Evolutionary conservation across 2,888 invertebrate species (phyloP).

Genomic region (Stratiomys singularior): DNA sequence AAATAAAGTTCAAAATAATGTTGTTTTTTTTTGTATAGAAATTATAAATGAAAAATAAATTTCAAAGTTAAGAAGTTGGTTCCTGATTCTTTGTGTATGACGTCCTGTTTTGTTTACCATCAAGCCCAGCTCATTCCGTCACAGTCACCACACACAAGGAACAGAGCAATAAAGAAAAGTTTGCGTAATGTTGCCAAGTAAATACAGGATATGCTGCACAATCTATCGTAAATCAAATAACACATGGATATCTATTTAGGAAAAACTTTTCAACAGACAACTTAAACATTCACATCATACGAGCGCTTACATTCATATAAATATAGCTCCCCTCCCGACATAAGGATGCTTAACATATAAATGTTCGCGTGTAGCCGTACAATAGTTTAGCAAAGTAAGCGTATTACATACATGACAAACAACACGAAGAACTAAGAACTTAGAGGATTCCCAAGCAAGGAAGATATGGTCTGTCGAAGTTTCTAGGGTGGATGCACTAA

Average conservation of each 20-base stretch:
- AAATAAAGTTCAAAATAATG: no score
- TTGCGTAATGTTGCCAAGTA: constrained; percentile 44
- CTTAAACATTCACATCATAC: constrained; percentile 14
- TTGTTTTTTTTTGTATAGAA: background rate
- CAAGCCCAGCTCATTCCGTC: constrained; percentile 12
- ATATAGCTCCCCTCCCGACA: no score
- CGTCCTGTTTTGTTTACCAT: background rate
- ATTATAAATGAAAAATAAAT: constrained; percentile 38
- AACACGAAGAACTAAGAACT: constrained; percentile 26
- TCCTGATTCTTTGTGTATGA: background rate
- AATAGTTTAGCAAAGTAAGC: constrained; percentile 19
- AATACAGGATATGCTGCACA: constrained; percentile 40
- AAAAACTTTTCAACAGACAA: constrained; percentile 45
- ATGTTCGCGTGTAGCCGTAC: background rate
- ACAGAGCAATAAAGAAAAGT: constrained; percentile 28
- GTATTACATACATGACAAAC: constrained; percentile 1
- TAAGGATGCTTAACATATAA: no score
- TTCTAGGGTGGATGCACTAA: constrained; percentile 33
- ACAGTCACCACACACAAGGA: background rate
- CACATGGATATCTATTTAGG: constrained; percentile 40
- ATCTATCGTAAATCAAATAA: constrained; percentile 45
- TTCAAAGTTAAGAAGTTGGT: constrained; percentile 35
- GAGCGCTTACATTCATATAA: background rate
- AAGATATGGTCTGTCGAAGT: constrained; percentile 24
- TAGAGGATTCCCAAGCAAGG: background rate